Evolutionary conservation across 2,888 invertebrate species (phyloP).

Genomic region (Belgica antarctica): DNA sequence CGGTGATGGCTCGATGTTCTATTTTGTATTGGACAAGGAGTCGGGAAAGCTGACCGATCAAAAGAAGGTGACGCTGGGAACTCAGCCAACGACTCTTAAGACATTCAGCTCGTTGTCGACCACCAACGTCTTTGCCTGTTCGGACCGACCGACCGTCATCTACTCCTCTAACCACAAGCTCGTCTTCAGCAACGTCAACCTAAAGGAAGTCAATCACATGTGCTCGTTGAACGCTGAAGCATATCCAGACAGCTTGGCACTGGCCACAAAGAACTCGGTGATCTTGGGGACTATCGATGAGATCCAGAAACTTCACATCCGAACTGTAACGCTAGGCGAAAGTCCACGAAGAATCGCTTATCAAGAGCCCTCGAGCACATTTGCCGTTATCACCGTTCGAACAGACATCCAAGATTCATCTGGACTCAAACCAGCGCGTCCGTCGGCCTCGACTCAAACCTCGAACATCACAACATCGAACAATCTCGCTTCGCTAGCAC

Average conservation of each 20-base stretch:
- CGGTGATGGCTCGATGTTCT: slow-evolving; percentile 97
- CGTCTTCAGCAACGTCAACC: slow-evolving; percentile 96
- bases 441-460: slow-evolving; percentile 77
- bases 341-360: slow-evolving; percentile 92
- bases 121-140: slow-evolving; percentile 97
- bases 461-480: slow-evolving; percentile 63
- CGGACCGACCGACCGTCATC: slow-evolving; percentile 96
- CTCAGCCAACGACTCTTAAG: slow-evolving; percentile 90
- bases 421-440: slow-evolving; percentile 65
- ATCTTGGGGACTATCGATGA: slow-evolving; percentile 98
- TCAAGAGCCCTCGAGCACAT: slow-evolving; percentile 89
- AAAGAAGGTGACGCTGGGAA: slow-evolving; percentile 95
- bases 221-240: slow-evolving; percentile 94
- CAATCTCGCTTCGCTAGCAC: slow-evolving; percentile 57
- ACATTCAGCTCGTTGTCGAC: slow-evolving; percentile 88
- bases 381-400: slow-evolving; percentile 88
- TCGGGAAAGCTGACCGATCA: slow-evolving; percentile 77
- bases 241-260: slow-evolving; percentile 77
- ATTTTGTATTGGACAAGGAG: slow-evolving; percentile 79
- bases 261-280: slow-evolving; percentile 55
- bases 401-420: slow-evolving; percentile 80
- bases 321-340: slow-evolving; percentile 93
- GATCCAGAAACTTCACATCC: slow-evolving; percentile 95
- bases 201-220: slow-evolving; percentile 95
- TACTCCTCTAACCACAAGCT: slow-evolving; percentile 98